Conservation (phyloP, 2,113 vertebrate genomes). For the Dissostichus mawsoni region DNA sequence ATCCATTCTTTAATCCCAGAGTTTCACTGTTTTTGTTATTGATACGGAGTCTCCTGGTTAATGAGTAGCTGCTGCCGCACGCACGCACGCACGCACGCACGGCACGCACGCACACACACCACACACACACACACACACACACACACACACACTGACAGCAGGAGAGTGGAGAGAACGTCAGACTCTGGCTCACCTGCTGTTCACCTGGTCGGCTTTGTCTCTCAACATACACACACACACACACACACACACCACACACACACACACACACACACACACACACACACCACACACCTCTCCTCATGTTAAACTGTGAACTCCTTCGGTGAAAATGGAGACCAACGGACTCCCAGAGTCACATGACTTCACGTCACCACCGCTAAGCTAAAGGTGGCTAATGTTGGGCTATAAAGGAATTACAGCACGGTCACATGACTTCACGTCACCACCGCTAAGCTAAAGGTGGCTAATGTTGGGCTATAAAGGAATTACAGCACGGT, state of each 20-base stretch:
- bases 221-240: not conserved
- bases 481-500: no score
- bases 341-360: not conserved
- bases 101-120: constrained; percentile 4
- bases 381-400: no score
- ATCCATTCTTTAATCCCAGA: no score
- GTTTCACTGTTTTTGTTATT: not conserved
- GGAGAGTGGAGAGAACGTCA: constrained; percentile 27
- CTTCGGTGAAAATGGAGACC: constrained; percentile 20
- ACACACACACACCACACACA: constrained; percentile 9
- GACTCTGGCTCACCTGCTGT: constrained; percentile 52
- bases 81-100: not conserved
- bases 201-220: constrained; percentile 25
- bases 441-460: no score
- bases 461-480: no score
- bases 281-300: constrained; percentile 23
- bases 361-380: no score
- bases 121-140: constrained; percentile 1
- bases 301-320: constrained; percentile 27
- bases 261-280: constrained; percentile 16
- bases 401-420: no score
- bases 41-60: constrained; percentile 23
- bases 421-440: no score
- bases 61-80: constrained; percentile 37
- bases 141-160: constrained; percentile 26